Conservation (phyloP, 2,888 invertebrate species). For the Drosophila macrospina region DNA sequence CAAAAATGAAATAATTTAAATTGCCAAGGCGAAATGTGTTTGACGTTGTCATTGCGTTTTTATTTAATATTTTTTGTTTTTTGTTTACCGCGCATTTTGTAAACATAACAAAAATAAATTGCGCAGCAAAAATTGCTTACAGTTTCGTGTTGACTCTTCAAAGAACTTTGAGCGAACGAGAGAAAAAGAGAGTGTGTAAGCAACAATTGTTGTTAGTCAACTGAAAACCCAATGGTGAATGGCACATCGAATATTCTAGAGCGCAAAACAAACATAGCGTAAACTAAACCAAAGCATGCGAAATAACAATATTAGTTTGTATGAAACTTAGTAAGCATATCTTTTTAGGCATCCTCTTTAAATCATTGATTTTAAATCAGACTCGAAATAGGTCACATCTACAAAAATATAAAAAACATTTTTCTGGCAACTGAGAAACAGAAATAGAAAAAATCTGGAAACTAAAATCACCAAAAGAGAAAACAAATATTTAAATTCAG, state of each 20-base stretch:
- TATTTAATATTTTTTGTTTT: conserved; percentile 45
- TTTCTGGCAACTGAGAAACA: not conserved
- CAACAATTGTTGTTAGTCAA: not conserved
- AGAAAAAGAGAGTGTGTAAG: conserved; percentile 7
- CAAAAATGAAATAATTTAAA: conserved; percentile 56
- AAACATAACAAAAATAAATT: conserved; percentile 75
- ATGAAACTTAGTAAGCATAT: not conserved
- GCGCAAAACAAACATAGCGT: not conserved
- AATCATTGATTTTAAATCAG: conserved; percentile 4
- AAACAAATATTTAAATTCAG: conserved; percentile 6
- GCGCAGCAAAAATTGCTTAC: conserved; percentile 67
- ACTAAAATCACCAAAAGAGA: not conserved
- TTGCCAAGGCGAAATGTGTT: conserved; percentile 59
- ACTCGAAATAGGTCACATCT: not conserved
- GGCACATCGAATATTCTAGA: conserved; percentile 36
- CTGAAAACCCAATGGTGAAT: conserved; percentile 44
- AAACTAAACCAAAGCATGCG: not conserved
- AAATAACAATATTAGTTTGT: not conserved
- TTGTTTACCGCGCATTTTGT: conserved; percentile 78
- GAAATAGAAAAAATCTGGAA: conserved; percentile 3
- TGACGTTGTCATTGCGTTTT: conserved; percentile 55
- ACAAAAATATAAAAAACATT: not conserved
- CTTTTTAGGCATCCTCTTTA: not conserved
- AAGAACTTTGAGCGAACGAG: conserved; percentile 33
- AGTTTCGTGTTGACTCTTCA: conserved; percentile 40